Evolutionary conservation across 2,888 invertebrate genomes (phyloP), one percentile per base, ranked within the genome.

Genomic region (Rhagonycha lutea): DNA sequence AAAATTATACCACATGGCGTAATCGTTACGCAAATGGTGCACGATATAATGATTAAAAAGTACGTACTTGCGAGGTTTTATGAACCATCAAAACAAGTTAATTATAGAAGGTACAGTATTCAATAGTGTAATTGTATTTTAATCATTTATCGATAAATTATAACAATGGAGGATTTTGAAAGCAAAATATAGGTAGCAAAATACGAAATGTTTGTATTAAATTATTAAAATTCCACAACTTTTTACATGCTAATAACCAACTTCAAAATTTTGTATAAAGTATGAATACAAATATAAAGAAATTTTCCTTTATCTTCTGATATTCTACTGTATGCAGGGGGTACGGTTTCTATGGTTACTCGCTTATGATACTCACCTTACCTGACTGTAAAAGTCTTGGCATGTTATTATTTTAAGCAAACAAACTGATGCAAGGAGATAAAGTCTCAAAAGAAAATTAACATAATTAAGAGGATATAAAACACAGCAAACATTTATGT

Each of bases 391-490:
- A 74, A 74, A 65, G 69, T 73, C 69, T 69, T 69, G 72, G 65
- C 73, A 73, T 68, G 73, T 72, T 73, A 72, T 79, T 73, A 72
- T 68, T 78, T 74, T 68, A 72, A 76, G 77, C 78, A 81, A 82
- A 81, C 79, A 82, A 72, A 77, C 77, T 74, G 80, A 83, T 82
- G 75, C 70, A 76, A 82, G 70, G 9, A 68, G 82, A 82, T 82
- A 82, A 77, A 77, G 75, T 74, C 80, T 73, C 80, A 81, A 82
- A 81, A 80, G 80, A 81, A 80, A 82, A 83, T 83, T 82, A 82
- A 80, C 82, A 82, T 82, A 82, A 82, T 83, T 83, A 82, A 82
- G 82, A 81, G 81, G 81, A 80, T 81, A 79, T 78, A 79, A 81
- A 80, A 78, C 76, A 73, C 61, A 62, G 73, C 28, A 68, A 68